Evolutionary conservation across 1,140 invertebrate genomes (phyloP), one percentile per base, ranked within the genome.

Genomic region (Notospermus geniculatus): DNA sequence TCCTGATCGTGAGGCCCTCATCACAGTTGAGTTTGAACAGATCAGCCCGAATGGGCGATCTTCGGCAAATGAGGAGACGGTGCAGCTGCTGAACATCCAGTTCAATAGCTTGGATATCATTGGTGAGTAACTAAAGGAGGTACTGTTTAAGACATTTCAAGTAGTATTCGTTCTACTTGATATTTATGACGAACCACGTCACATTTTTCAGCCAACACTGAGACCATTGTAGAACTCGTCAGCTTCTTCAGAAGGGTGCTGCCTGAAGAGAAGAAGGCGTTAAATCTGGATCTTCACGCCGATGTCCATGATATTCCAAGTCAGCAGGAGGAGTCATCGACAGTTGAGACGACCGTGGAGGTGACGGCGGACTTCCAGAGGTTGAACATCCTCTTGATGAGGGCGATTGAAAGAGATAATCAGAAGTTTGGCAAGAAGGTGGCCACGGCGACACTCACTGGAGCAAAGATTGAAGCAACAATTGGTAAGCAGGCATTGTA

Each of bases 41-140:
- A 87, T 94, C 5, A 86, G 86, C 59, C 85, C 87, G 2, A 68
- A 78, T 15, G 78, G 76, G 60, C 77, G 79, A 0, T 72, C 73
- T 29, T 53, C 57, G 11, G 69, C 70, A 25, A 64, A 68, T 29
- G 78, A 83, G 0, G 89, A 91, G 72, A 85, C 86, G 54, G 74
- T 91, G 23, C 86, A 89, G 61, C 88, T 92, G 41, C 89, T 90
- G 0, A 92, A 90, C 72, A 89, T 97, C 66, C 87, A 93, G 58
- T 97, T 96, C 69, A 97, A 96, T 73, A 95, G 91, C 80, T 83
- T 97, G 57, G 93, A 97, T 78, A 90, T 97, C 39, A 95, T 96
- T 68, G 89, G 89, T 90, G 74, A 83, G 82, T 72, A 46, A 25
- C 1, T 50, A 19, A 50, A 23, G 5, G 4, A 5, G 4, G 46